phyloP scores from a whole-genome alignment of 30 jellyfish, hydroid and myxozoan species.

The Turritopsis rubra region DNA sequence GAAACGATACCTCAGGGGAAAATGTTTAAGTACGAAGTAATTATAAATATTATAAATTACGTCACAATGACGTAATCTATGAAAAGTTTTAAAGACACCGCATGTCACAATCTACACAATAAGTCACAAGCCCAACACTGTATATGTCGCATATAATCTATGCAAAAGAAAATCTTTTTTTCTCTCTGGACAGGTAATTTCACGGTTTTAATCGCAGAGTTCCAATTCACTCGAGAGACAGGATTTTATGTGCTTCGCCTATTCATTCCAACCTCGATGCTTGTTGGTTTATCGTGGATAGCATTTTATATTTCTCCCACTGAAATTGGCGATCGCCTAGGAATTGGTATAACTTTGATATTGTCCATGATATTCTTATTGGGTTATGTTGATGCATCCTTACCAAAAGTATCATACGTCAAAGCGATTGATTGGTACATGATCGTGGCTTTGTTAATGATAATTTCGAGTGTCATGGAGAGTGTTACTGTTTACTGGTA shows the following conservation, averaged over 20 bases:
- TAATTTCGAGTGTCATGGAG: constrained; percentile 20
- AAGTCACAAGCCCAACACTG: too few species aligned
- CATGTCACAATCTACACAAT: too few species aligned
- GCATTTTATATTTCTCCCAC: constrained; percentile 26
- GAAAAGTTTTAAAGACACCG: too few species aligned
- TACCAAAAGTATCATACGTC: constrained; percentile 47
- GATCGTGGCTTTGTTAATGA: constrained; percentile 29
- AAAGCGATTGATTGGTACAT: constrained; percentile 43
- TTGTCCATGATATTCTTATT: constrained; percentile 34
- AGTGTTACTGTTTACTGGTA: constrained; percentile 24
- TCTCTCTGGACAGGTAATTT: neutral
- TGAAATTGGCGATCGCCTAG: constrained; percentile 46
- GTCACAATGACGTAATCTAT: too few species aligned
- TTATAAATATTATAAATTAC: too few species aligned
- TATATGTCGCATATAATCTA: too few species aligned
- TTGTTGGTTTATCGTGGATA: constrained; percentile 35
- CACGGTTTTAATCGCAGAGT: constrained; percentile 2
- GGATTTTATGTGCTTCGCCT: constrained; percentile 40
- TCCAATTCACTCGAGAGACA: constrained; percentile 15
- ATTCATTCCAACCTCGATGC: constrained; percentile 26
- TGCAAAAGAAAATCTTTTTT: neutral
- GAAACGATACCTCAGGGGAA: too few species aligned
- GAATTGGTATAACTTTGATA: constrained; percentile 34
- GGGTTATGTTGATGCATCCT: constrained; percentile 32
- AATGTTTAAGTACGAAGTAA: too few species aligned